These are phyloP conservation scores for Spheniscus humboldti DNA, from an alignment of 2,797 vertebrate genomes.

Conservation along the genomic window DNA sequence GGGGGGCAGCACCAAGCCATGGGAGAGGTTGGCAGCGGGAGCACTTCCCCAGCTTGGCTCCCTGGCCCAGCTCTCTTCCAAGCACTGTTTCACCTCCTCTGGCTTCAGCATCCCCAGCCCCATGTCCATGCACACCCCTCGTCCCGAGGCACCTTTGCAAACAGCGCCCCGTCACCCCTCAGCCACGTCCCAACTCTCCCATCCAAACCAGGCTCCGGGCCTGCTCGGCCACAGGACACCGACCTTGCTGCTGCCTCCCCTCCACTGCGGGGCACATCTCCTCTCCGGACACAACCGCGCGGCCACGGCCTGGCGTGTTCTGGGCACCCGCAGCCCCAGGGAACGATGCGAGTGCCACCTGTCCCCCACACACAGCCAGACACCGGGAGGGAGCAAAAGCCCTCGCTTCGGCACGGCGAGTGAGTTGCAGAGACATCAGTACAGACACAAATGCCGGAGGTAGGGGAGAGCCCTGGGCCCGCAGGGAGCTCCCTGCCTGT, in stretches of 20 bases:
- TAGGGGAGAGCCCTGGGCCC: background rate
- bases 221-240: background rate
- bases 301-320: accelerated
- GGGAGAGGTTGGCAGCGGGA: background rate
- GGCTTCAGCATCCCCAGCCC: background rate
- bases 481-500: background rate
- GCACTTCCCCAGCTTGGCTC: background rate
- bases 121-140: accelerated
- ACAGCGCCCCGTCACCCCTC: accelerated
- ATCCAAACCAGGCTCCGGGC: accelerated
- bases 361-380: accelerated
- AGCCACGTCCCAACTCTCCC: background rate
- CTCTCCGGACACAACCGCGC: accelerated
- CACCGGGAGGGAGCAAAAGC: background rate
- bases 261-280: accelerated
- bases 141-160: accelerated
- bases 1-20: background rate
- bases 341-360: accelerated
- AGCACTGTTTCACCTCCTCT: background rate
- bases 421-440: background rate
- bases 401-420: background rate
- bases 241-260: accelerated
- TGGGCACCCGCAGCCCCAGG: accelerated
- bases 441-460: no score
- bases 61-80: background rate